These are phyloP conservation scores for Rhynchotus rufescens DNA, from an alignment of 2,797 vertebrate genomes.

Conservation along the genomic window DNA sequence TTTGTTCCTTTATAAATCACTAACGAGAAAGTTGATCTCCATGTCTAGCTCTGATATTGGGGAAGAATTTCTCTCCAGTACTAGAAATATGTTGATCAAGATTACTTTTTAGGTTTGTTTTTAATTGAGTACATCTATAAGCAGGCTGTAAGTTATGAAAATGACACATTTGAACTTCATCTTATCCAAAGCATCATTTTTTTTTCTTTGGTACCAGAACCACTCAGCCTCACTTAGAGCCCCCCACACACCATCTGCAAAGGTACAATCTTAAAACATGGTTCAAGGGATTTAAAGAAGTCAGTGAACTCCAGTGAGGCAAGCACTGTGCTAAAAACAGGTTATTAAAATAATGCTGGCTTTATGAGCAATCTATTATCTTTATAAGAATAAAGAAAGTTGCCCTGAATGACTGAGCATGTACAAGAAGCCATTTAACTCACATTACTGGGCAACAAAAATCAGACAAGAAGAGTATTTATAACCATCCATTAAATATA, in stretches of 20 bases:
- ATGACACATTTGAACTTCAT: rapidly evolving
- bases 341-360: neutral
- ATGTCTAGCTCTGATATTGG: neutral
- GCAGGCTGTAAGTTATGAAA: neutral
- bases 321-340: neutral
- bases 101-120: neutral
- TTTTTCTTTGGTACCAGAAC: neutral
- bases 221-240: neutral
- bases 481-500: neutral
- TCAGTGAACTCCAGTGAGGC: neutral
- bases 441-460: neutral
- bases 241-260: rapidly evolving
- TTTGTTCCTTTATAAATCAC: neutral
- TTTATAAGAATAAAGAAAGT: neutral
- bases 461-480: neutral
- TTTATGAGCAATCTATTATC: neutral
- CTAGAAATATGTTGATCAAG: rapidly evolving
- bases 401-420: neutral
- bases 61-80: neutral
- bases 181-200: neutral
- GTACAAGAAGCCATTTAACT: neutral
- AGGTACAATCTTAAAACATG: neutral
- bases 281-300: neutral
- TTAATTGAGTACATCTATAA: neutral
- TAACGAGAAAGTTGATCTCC: neutral